A percentile compares a stretch with the other conserved stretches of the same genome.
phyloP scores from a whole-genome alignment of 2,888 invertebrate species.

The Noctua janthina region DNA sequence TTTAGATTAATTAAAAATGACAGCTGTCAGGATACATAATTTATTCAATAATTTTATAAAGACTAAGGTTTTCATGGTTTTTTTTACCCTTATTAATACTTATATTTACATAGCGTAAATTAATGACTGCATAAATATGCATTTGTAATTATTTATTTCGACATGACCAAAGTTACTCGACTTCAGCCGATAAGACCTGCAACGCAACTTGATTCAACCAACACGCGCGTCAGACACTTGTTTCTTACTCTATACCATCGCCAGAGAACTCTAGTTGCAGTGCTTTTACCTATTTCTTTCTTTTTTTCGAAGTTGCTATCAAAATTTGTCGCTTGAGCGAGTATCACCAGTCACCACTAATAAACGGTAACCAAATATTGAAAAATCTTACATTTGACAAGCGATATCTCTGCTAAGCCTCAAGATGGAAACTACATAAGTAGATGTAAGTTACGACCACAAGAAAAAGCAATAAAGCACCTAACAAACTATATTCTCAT shows the following conservation, averaged over 20 bases:
- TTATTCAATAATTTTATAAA: background rate
- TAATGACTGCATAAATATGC: too few relatives aligned
- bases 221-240: too few relatives aligned
- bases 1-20: background rate
- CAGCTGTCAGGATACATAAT: background rate
- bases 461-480: constrained; percentile 29
- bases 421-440: background rate
- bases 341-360: background rate
- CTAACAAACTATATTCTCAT: constrained; percentile 1
- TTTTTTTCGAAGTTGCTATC: too few relatives aligned
- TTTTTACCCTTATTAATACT: background rate
- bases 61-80: background rate
- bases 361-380: background rate
- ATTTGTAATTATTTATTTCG: too few relatives aligned
- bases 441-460: background rate
- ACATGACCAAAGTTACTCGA: too few relatives aligned
- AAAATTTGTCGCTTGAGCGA: too few relatives aligned
- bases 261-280: too few relatives aligned
- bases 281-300: too few relatives aligned
- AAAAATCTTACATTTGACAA: background rate
- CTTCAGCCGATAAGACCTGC: background rate
- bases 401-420: too few relatives aligned
- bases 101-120: background rate
- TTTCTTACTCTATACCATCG: too few relatives aligned
- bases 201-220: too few relatives aligned